A percentile compares a stretch with the other conserved stretches of the same genome.
phyloP scores from a whole-genome alignment of 2,797 vertebrate genomes.

The Poecilia picta region DNA sequence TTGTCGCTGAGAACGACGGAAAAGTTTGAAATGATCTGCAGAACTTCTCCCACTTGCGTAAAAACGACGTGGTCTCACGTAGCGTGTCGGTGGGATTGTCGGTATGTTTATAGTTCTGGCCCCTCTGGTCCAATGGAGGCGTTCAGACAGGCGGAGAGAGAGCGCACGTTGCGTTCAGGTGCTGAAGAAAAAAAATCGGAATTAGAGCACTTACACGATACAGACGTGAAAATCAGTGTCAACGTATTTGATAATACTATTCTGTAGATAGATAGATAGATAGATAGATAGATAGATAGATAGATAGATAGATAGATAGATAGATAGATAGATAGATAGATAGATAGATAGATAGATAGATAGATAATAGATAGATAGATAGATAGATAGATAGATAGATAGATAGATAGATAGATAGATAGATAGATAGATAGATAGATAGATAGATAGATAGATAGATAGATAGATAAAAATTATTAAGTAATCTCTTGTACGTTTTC shows the following conservation, averaged over 20 bases:
- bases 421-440: not conserved
- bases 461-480: too few species aligned
- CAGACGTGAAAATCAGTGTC: not conserved
- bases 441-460: not conserved
- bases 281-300: not conserved
- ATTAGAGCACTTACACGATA: fast-evolving
- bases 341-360: constrained; percentile 1
- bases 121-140: constrained; percentile 64
- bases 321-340: not conserved
- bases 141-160: constrained; percentile 46
- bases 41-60: constrained; percentile 25
- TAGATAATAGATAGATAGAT: not conserved
- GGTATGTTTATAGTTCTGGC: constrained; percentile 66
- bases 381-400: not conserved
- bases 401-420: not conserved
- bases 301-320: not conserved
- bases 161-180: constrained; percentile 35
- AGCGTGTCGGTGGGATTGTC: constrained; percentile 40
- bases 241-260: not conserved
- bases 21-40: not conserved
- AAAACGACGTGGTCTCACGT: constrained; percentile 38
- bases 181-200: not conserved
- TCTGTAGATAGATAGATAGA: too few species aligned
- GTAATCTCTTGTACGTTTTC: too few species aligned
- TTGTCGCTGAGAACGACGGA: not conserved